These are phyloP conservation scores for Dicrostonyx torquatus DNA, from an alignment of 2,797 vertebrate species.

Conservation along the genomic window DNA sequence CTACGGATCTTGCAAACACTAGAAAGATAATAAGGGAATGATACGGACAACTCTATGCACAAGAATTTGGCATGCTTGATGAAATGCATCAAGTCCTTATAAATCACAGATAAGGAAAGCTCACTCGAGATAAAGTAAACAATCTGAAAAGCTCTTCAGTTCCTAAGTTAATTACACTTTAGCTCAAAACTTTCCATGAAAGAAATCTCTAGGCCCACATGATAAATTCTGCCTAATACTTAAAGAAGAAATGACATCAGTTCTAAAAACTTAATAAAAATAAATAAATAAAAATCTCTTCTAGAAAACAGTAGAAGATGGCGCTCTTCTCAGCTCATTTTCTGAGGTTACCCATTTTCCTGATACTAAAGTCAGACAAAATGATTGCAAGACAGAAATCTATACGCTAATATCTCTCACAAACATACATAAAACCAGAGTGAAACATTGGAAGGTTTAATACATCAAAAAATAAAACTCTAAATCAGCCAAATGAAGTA, in stretches of 20 bases:
- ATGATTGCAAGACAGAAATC: neutral
- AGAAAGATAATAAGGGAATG: neutral
- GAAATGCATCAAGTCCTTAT: conserved; percentile 9
- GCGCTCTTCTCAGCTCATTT: neutral
- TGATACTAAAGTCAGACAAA: conserved; percentile 33
- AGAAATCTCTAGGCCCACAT: conserved; percentile 23
- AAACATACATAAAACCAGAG: conserved; percentile 21
- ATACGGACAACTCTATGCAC: neutral
- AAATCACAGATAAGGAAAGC: conserved; percentile 45
- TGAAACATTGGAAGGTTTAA: conserved; percentile 37
- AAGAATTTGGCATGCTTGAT: conserved; percentile 25
- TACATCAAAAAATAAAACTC: conserved; percentile 2
- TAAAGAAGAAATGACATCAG: conserved; percentile 48
- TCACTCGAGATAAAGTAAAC: conserved; percentile 43
- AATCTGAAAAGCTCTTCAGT: neutral
- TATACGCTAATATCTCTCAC: neutral
- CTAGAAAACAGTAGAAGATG: conserved; percentile 23
- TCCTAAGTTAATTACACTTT: conserved; percentile 15
- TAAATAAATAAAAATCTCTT: neutral
- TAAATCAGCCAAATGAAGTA: conserved; percentile 15
- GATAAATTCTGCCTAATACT: conserved; percentile 48
- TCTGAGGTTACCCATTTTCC: neutral
- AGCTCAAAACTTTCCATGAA: neutral
- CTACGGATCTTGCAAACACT: neutral
- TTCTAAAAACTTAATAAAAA: neutral